These are phyloP conservation scores for Xenopus petersii DNA, from an alignment of 2,797 vertebrate genomes.

Conservation along the genomic window DNA sequence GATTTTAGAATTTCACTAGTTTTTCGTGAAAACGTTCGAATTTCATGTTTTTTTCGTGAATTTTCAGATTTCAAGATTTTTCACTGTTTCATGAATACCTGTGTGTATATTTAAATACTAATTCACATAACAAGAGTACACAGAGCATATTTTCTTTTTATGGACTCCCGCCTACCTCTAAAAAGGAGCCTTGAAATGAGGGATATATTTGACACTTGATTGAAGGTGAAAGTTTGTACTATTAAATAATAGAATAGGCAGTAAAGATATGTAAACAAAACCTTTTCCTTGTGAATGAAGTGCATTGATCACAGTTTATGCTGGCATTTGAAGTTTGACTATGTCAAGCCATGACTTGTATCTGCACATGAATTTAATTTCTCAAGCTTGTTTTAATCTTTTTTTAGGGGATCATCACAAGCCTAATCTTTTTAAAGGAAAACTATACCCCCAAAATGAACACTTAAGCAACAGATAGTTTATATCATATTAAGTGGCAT, in stretches of 20 bases:
- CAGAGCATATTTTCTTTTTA: too few species aligned
- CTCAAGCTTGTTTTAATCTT: constrained; percentile 27
- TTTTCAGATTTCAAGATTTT: too few species aligned
- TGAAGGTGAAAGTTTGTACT: not conserved
- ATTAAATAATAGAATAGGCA: constrained; percentile 5
- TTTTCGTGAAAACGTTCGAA: too few species aligned
- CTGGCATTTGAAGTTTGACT: constrained; percentile 1
- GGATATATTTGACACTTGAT: not conserved
- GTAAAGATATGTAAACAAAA: constrained; percentile 42
- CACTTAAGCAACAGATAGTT: too few species aligned
- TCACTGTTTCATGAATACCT: too few species aligned
- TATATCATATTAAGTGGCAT: too few species aligned
- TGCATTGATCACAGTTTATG: constrained; percentile 25
- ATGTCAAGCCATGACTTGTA: constrained; percentile 42
- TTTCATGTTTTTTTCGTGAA: too few species aligned
- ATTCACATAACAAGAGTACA: too few species aligned
- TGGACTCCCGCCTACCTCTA: not conserved
- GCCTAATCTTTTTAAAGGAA: not conserved
- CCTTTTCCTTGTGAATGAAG: constrained; percentile 47
- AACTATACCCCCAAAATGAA: too few species aligned
- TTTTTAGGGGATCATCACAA: constrained; percentile 23
- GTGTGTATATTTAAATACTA: too few species aligned
- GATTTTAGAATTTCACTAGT: too few species aligned
- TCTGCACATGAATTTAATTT: not conserved
- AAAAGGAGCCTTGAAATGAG: not conserved